Conservation (phyloP, 2,888 invertebrate species). For the Drosophila suboccidentalis region DNA sequence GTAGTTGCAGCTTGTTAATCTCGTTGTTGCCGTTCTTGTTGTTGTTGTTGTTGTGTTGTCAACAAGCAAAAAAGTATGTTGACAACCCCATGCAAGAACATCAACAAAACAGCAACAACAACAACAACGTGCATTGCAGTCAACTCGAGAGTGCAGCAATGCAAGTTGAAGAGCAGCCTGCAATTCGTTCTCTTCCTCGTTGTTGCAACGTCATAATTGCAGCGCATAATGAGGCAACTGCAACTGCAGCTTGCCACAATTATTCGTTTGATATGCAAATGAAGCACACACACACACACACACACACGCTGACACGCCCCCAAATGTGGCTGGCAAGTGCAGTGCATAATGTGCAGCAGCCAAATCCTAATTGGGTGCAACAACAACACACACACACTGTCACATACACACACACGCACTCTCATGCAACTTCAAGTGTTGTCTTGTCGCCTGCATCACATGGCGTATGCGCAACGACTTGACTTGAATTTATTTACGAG, state of each 20-base stretch:
- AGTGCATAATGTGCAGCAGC: conserved; percentile 61
- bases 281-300: conserved; percentile 43
- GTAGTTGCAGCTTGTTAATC: conserved; percentile 73
- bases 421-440: conserved; percentile 45
- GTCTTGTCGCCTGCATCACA: conserved; percentile 35
- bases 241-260: conserved; percentile 35
- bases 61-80: conserved; percentile 74
- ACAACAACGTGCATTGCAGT: conserved; percentile 51
- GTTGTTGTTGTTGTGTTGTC: conserved; percentile 70
- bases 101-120: conserved; percentile 28
- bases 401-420: conserved; percentile 7
- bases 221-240: conserved; percentile 77
- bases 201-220: conserved; percentile 77
- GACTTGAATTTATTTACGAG: conserved; percentile 48
- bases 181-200: conserved; percentile 68
- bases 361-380: conserved; percentile 74
- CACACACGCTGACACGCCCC: conserved; percentile 60
- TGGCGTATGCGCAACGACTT: conserved; percentile 67
- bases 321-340: conserved; percentile 55
- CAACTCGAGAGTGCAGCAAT: conserved; percentile 65
- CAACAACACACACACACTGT: conserved; percentile 32
- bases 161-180: conserved; percentile 70
- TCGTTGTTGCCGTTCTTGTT: conserved; percentile 50
- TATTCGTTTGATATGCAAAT: conserved; percentile 85
- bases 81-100: conserved; percentile 66